Evolutionary conservation across 2,797 vertebrate species (phyloP), one percentile per base, ranked within the genome.

Genomic region (Rhincodon typus): DNA sequence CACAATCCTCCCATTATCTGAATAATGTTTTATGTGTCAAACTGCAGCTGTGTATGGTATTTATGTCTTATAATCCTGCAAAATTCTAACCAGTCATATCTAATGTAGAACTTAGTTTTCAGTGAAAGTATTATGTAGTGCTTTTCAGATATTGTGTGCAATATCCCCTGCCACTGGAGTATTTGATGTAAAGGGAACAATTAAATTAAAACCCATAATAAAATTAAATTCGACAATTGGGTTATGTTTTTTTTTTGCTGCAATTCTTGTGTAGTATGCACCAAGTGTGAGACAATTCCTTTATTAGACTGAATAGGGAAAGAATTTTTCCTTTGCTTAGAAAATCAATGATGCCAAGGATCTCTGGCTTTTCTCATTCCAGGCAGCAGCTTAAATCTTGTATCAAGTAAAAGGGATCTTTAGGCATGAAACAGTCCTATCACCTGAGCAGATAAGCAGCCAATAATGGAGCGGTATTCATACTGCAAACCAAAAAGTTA

Each of bases 81-180:
- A 98, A 98, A 97, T 98, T 98, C 97, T 97, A 98, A 97, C 97
- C 98, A 98, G 98, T 98, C 98, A 99, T 99, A 98, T 99, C 98
- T 99, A 99, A 98, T 97, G 97, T 98, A 99, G 98, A 98, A 98
- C 98, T 98, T 99, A 99, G 99, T 98, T 98, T 98, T 97, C 98
- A 98, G 98, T 98, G 97, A 98, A 98, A 98, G 98, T 99, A 98
- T 98, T 98, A 98, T 97, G 98, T 98, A 99, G 98, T 98, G 99
- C 98, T 99, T 99, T 98, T 99, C 98, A 98, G 98, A 99, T 99
- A 98, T 99, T 98, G 98, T 99, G 99, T 99, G 99, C 98, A 99
- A 99, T 99, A 97, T 98, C 98, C 98, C 98, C 98, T 98, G 97
- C 97, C 98, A 97, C 98, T 97, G 98, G 98, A 96, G 97, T 98